Evolutionary conservation across 2,113 vertebrate genomes (phyloP).

Genomic region (Cariama cristata): DNA sequence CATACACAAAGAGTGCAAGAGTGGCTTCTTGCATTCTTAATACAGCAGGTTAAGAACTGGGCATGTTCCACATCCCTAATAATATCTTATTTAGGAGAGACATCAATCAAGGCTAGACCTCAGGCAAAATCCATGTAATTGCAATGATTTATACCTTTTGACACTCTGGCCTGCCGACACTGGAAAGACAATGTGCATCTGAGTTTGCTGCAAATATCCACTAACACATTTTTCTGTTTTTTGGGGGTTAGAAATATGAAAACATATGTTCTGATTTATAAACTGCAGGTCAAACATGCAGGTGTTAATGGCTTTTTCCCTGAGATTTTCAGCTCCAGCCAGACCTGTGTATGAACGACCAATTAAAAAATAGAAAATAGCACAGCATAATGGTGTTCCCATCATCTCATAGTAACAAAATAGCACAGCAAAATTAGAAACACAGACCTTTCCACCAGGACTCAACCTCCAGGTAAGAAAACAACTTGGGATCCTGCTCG

Average conservation of each 20-base stretch:
- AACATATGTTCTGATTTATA: constrained; percentile 74
- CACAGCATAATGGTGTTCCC: constrained; percentile 59
- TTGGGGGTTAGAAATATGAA: constrained; percentile 58
- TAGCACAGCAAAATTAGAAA: constrained; percentile 64
- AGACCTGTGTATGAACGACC: constrained; percentile 31
- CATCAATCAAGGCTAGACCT: constrained; percentile 24
- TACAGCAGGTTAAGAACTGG: neutral
- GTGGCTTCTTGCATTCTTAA: neutral
- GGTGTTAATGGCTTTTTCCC: constrained; percentile 68
- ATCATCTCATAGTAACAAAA: constrained; percentile 61
- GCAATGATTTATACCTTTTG: constrained; percentile 61
- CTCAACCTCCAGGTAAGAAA: constrained; percentile 66
- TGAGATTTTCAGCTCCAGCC: constrained; percentile 59
- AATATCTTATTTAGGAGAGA: constrained; percentile 36
- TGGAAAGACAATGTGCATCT: constrained; percentile 17
- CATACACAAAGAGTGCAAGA: neutral
- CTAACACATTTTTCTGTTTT: constrained; percentile 25
- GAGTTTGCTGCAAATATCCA: constrained; percentile 40
- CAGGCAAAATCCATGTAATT: constrained; percentile 43
- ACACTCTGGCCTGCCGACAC: constrained; percentile 38
- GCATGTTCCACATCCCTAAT: neutral
- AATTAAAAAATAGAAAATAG: constrained; percentile 66
- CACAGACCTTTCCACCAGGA: constrained; percentile 57
- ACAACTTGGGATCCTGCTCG: neutral
- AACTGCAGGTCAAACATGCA: constrained; percentile 63